A percentile compares a stretch with the other conserved stretches of the same genome.
Conservation (phyloP, 2,888 invertebrate genomes). For the Mythimna impura region DNA sequence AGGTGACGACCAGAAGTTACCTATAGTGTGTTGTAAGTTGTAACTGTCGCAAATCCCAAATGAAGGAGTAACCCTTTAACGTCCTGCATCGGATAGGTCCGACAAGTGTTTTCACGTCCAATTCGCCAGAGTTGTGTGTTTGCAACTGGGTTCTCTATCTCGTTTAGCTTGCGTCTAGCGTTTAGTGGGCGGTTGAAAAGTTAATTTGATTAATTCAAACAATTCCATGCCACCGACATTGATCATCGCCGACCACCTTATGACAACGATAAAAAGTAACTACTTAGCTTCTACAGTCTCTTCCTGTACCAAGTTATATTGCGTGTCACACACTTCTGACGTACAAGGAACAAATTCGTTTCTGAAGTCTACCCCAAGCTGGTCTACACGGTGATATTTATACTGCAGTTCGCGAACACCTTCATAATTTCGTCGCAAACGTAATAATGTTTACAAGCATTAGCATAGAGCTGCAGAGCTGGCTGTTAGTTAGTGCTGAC, state of each 20-base stretch:
- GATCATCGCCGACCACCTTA: not conserved
- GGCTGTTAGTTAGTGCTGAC: conserved; percentile 7
- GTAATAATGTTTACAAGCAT: conserved; percentile 25
- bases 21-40: not conserved
- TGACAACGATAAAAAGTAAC: not conserved
- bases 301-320: not conserved
- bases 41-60: not conserved
- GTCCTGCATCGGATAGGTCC: too few relatives aligned
- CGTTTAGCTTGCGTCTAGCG: too few relatives aligned
- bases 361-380: conserved; percentile 1
- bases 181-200: not conserved
- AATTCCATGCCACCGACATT: not conserved
- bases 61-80: not conserved
- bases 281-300: not conserved
- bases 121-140: too few relatives aligned
- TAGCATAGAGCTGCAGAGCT: conserved; percentile 11
- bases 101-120: too few relatives aligned
- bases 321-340: not conserved
- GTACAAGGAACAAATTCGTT: conserved; percentile 20
- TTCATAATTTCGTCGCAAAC: conserved; percentile 26
- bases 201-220: not conserved
- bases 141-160: too few relatives aligned
- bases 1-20: conserved; percentile 6
- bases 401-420: conserved; percentile 32
- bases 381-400: conserved; percentile 27